phyloP scores from a whole-genome alignment of 2,888 invertebrate genomes.

The Cerceris ruficornis region DNA sequence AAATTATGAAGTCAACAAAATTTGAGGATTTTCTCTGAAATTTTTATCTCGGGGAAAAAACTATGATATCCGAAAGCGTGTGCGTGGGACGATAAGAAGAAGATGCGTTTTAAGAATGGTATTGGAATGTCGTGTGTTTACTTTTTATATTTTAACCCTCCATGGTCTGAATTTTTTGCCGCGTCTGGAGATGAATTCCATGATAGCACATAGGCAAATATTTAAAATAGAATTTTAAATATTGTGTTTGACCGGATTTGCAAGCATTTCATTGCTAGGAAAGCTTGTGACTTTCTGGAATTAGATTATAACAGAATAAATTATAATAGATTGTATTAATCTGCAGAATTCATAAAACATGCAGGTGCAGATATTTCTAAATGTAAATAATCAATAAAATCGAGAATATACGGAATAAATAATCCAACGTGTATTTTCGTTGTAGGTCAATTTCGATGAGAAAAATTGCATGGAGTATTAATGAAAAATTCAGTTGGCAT shows the following conservation, averaged over 20 bases:
- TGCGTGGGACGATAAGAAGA: neutral
- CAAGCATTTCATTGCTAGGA: too few species aligned
- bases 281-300: too few species aligned
- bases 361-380: constrained; percentile 38
- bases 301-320: too few species aligned
- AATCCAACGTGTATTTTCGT: constrained; percentile 64
- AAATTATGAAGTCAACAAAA: too few species aligned
- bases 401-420: constrained; percentile 59
- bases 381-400: constrained; percentile 27
- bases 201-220: too few species aligned
- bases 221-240: too few species aligned
- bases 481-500: neutral
- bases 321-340: too few species aligned
- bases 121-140: constrained; percentile 17
- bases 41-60: neutral
- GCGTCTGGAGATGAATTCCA: too few species aligned
- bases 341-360: too few species aligned
- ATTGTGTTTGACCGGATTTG: too few species aligned
- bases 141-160: neutral
- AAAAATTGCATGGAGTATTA: too few species aligned
- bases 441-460: constrained; percentile 61
- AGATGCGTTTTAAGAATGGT: neutral
- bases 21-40: neutral
- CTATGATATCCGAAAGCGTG: neutral
- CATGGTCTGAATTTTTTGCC: too few species aligned